Evolutionary conservation across 2,113 vertebrate species (phyloP), one percentile per base, ranked within the genome.

Genomic region (Xiphorhynchus elegans): DNA sequence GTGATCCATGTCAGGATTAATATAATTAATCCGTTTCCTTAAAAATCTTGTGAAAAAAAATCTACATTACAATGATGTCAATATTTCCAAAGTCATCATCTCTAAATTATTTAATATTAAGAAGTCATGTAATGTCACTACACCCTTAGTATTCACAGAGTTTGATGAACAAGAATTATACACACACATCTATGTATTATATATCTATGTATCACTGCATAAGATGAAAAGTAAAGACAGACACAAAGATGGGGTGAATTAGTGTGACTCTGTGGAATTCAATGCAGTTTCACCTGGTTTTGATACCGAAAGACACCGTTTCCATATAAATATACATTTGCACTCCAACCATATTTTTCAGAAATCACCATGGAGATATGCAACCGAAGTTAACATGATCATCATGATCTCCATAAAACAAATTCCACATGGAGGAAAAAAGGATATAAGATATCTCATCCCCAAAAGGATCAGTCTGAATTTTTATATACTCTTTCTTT

Each of bases 311-410:
- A 88, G 67, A 66, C 64, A 72, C 26, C 0, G 4, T 70, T 90
- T 95, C 79, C 75, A 39, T 62, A 86, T 67, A 93, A 95, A 92
- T 90, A 89, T 42, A 84, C 56, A 87, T 90, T 81, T 84, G 69
- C 89, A 78, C 52, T 92, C 70, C 79, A 96, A 74, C 69, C 17
- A 44, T 75, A 92, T 77, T 92, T 84, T 56, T 94, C 84, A 86
- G 82, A 96, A 72, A 93, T 84, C 82, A 90, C 94, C 92, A 67
- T 42, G 46, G 89, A 94, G 91, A 94, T 90, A 87, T 15, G 73
- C 64, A 88, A 79, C 73, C 21, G 12, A 84, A 93, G 60, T 92
- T 95, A 96, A 91, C 17, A 74, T 47, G 75, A 90, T 70, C 79
- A 68, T 46, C 53, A 80, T n/a, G n/a, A n/a, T 75, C 76, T 94